A percentile compares a stretch with the other conserved stretches of the same genome.
Conservation (phyloP, 2,888 invertebrate genomes). For the Bugula neritina region DNA sequence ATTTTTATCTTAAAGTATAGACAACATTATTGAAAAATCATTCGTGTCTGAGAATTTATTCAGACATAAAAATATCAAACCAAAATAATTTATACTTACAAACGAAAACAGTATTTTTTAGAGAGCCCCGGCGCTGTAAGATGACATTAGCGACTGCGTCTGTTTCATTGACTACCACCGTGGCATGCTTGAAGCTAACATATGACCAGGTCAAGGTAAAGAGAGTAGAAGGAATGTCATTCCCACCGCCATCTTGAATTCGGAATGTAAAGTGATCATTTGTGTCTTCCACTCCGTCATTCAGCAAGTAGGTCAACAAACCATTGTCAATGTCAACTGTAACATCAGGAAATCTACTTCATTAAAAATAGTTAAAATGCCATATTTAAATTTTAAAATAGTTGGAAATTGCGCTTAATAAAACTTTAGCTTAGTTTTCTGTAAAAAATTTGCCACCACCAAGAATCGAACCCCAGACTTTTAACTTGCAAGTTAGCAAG, state of each 20-base stretch:
- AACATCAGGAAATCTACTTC: not conserved
- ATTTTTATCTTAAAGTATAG: no score
- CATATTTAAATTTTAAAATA: no score
- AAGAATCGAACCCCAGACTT: no score
- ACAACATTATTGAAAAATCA: no score
- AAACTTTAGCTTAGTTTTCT: no score
- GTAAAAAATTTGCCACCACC: no score
- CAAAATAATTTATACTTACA: no score
- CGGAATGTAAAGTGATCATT: constrained; percentile 49
- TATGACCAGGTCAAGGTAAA: constrained; percentile 53
- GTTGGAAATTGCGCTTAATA: no score
- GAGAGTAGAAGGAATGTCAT: constrained; percentile 20
- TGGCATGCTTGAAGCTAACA: constrained; percentile 44
- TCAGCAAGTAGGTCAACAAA: constrained; percentile 44
- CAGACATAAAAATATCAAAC: no score
- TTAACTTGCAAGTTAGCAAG: no score
- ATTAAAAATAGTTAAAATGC: no score
- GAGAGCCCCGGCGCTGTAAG: constrained; percentile 46
- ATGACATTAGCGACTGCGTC: constrained; percentile 40
- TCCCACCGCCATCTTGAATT: constrained; percentile 49
- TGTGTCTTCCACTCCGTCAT: constrained; percentile 41
- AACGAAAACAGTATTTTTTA: constrained; percentile 51
- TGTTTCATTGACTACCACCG: constrained; percentile 44
- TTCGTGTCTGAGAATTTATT: no score
- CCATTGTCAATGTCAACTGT: constrained; percentile 40